A percentile compares a stretch with the other conserved stretches of the same genome.
phyloP scores from a whole-genome alignment of 2,888 invertebrate species.

The Rhogogaster chlorosoma region DNA sequence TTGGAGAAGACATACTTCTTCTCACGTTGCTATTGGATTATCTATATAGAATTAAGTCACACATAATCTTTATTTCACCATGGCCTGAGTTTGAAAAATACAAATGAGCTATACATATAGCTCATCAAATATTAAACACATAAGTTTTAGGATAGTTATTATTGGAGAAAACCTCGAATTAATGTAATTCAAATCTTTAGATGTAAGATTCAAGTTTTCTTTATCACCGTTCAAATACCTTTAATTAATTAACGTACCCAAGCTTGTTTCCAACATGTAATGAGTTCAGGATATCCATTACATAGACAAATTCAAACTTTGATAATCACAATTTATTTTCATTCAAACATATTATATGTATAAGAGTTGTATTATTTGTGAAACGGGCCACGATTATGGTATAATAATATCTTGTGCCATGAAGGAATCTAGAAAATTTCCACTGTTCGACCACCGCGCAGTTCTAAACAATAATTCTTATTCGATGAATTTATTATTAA shows the following conservation, averaged over 20 bases:
- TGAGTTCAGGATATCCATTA: not conserved
- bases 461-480: not conserved
- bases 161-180: no score
- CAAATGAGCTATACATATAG: no score
- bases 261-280: not conserved
- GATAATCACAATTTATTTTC: constrained; percentile 43
- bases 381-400: constrained; percentile 8
- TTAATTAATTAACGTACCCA: not conserved
- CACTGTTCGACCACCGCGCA: not conserved
- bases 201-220: not conserved
- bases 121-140: no score
- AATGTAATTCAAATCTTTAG: no score
- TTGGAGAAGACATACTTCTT: no score
- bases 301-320: constrained; percentile 4
- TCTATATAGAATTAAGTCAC: not conserved
- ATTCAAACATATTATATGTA: constrained; percentile 28
- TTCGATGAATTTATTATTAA: constrained; percentile 19
- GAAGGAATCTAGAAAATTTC: constrained; percentile 20
- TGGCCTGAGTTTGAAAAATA: not conserved
- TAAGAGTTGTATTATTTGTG: constrained; percentile 13
- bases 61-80: not conserved
- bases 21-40: no score
- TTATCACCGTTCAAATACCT: not conserved
- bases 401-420: constrained; percentile 25
- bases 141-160: no score